These are phyloP conservation scores for Leptoclinus maculatus DNA, from an alignment of 2,797 vertebrate genomes.

Conservation along the genomic window DNA sequence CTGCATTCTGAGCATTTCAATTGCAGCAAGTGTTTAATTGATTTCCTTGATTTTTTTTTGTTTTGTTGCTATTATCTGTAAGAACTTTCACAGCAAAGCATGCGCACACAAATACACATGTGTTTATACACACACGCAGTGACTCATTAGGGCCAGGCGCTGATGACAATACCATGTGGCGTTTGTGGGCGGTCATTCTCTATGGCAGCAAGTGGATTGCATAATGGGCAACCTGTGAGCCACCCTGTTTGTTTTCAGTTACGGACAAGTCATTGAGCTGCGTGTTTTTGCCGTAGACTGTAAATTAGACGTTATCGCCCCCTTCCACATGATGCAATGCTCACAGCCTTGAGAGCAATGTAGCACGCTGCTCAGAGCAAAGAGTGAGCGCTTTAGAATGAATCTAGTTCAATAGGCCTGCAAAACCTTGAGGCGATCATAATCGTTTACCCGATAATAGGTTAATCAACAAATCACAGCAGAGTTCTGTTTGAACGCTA, in stretches of 20 bases:
- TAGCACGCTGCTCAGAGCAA: conserved; percentile 20
- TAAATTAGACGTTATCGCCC: conserved; percentile 40
- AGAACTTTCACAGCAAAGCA: conserved; percentile 17
- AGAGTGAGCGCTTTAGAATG: conserved; percentile 8
- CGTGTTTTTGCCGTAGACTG: conserved; percentile 33
- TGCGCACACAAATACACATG: conserved; percentile 1
- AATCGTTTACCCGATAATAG: conserved; percentile 15
- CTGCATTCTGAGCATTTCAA: conserved; percentile 15
- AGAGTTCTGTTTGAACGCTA: background rate
- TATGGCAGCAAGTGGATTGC: conserved; percentile 63
- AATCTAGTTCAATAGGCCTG: conserved; percentile 6
- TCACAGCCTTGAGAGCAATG: conserved; percentile 47
- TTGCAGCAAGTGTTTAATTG: background rate
- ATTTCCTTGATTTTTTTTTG: conserved; percentile 3
- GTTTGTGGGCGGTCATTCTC: conserved; percentile 62
- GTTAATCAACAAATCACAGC: conserved; percentile 5
- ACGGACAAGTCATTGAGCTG: conserved; percentile 52
- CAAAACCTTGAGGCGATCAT: conserved; percentile 16
- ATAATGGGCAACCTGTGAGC: conserved; percentile 68
- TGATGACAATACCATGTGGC: conserved; percentile 41
- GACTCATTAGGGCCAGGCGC: conserved; percentile 41
- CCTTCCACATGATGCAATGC: conserved; percentile 49
- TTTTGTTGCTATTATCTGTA: conserved; percentile 1
- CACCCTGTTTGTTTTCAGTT: conserved; percentile 67
- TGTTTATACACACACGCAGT: conserved; percentile 10